A percentile compares a stretch with the other conserved stretches of the same genome.
phyloP scores from a whole-genome alignment of 2,797 vertebrate species.

The Premnoplex brunnescens region DNA sequence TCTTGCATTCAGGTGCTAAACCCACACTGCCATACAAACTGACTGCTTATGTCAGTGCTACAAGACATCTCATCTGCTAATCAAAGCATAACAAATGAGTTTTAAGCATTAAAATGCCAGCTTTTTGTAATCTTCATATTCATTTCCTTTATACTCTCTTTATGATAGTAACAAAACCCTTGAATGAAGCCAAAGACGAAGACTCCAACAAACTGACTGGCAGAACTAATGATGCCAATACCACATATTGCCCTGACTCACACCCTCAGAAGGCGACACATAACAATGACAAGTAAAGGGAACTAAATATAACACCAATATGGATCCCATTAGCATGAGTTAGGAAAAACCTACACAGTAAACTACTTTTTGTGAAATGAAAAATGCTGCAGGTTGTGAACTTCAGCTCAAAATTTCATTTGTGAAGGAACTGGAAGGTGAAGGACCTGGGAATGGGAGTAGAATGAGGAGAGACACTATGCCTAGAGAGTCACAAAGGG shows the following conservation, averaged over 20 bases:
- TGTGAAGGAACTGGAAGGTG: neutral
- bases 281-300: neutral
- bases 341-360: accelerated
- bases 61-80: neutral
- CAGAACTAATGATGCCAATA: neutral
- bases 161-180: neutral
- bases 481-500: neutral
- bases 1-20: neutral
- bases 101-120: slow-evolving; percentile 29
- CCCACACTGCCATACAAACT: neutral
- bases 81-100: slow-evolving; percentile 12
- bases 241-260: neutral
- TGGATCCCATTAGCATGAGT: neutral
- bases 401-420: neutral
- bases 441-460: neutral
- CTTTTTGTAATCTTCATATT: neutral
- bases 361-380: neutral
- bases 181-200: neutral
- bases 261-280: neutral
- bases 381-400: neutral
- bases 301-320: neutral
- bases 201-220: neutral
- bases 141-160: slow-evolving; percentile 6
- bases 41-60: neutral
- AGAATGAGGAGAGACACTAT: neutral